These are phyloP conservation scores for Lamellibrachia luymesi DNA, from an alignment of 1,140 invertebrate genomes.

Conservation along the genomic window DNA sequence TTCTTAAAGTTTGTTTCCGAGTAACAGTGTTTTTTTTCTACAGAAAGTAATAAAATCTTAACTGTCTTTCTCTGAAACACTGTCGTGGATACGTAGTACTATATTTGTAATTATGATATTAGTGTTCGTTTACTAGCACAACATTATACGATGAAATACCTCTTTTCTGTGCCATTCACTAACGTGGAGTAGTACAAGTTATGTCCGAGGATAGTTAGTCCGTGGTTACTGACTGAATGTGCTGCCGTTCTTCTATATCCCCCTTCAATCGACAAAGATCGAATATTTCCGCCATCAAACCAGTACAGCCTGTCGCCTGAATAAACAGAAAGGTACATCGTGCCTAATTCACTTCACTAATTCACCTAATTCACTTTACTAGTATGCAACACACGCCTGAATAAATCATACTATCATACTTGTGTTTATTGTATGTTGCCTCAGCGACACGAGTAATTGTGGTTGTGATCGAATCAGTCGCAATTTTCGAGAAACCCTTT, in stretches of 20 bases:
- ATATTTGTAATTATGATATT: too few species aligned
- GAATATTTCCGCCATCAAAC: neutral
- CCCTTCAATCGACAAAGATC: neutral
- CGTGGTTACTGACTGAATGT: neutral
- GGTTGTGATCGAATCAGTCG: too few species aligned
- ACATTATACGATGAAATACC: too few species aligned
- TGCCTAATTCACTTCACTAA: neutral
- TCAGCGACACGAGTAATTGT: neutral
- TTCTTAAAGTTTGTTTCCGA: too few species aligned
- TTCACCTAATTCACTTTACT: neutral
- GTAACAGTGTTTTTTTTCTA: too few species aligned
- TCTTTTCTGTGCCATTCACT: neutral
- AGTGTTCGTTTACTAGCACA: too few species aligned
- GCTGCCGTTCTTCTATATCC: neutral
- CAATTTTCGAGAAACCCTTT: too few species aligned
- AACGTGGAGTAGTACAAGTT: neutral
- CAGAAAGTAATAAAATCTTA: too few species aligned
- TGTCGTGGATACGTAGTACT: too few species aligned
- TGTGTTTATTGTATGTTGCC: neutral
- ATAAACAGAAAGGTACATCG: neutral
- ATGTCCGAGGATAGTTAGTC: neutral
- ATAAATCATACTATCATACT: neutral
- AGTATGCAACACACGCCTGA: neutral
- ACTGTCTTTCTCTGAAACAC: too few species aligned
- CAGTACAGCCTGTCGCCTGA: neutral